These are phyloP conservation scores for Nymphalis polychloros DNA, from an alignment of 2,888 invertebrate species.

Conservation along the genomic window DNA sequence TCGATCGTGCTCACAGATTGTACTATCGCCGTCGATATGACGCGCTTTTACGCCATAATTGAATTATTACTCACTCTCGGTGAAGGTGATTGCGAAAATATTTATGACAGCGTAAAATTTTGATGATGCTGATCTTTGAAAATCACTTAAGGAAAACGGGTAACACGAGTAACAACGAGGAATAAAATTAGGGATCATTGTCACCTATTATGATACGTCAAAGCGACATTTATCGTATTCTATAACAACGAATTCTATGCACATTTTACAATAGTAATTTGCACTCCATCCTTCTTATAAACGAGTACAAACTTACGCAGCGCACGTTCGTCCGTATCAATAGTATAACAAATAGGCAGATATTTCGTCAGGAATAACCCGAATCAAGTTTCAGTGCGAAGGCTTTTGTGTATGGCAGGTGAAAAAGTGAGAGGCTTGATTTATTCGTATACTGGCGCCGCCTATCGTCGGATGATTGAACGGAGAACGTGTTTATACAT, in stretches of 20 bases:
- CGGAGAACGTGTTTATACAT: conserved; percentile 78
- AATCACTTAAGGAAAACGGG: conserved; percentile 14
- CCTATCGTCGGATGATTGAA: conserved; percentile 79
- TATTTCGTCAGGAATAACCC: conserved; percentile 82
- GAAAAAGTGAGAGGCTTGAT: conserved; percentile 81
- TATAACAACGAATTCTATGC: conserved; percentile 75
- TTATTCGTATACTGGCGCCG: conserved; percentile 77
- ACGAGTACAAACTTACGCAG: conserved; percentile 78
- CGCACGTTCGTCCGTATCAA: conserved; percentile 79
- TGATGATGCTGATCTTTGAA: conserved; percentile 16
- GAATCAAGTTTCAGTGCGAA: conserved; percentile 80
- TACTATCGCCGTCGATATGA: conserved; percentile 66
- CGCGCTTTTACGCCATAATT: conserved; percentile 69
- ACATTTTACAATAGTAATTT: conserved; percentile 76
- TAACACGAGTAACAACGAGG: conserved; percentile 32
- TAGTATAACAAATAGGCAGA: conserved; percentile 82
- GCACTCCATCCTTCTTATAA: conserved; percentile 78
- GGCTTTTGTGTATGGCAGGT: conserved; percentile 82
- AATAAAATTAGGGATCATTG: conserved; percentile 72
- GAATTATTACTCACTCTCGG: conserved; percentile 64
- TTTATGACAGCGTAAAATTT: conserved; percentile 53
- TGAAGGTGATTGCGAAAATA: conserved; percentile 53
- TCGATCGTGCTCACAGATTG: conserved; percentile 66
- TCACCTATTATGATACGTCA: conserved; percentile 43
- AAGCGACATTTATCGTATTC: conserved; percentile 12